These are phyloP conservation scores for Mesaphorura yosii DNA, from an alignment of 1,140 invertebrate genomes.

Conservation along the genomic window DNA sequence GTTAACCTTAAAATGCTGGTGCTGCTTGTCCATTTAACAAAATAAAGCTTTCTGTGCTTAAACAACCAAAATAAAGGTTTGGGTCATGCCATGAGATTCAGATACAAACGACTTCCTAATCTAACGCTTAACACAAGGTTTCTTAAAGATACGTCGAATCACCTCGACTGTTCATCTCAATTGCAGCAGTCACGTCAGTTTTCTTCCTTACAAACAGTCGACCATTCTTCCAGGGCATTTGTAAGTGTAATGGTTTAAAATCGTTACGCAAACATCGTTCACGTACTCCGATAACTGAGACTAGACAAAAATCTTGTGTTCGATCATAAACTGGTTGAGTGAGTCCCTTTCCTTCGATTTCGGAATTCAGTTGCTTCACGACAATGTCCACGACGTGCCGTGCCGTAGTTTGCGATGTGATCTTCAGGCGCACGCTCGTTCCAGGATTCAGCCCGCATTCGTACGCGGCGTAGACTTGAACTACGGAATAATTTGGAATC, in stretches of 20 bases:
- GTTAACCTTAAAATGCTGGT: too few relatives aligned
- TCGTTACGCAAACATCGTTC: conserved; percentile 85
- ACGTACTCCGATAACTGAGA: conserved; percentile 81
- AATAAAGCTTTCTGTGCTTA: too few relatives aligned
- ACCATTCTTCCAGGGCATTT: conserved; percentile 90
- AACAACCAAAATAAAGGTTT: too few relatives aligned
- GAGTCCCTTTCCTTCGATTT: conserved; percentile 10
- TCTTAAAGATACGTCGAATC: conserved; percentile 32
- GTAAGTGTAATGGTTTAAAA: conserved; percentile 78
- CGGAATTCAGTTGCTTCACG: conserved; percentile 17
- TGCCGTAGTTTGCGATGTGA: conserved; percentile 77
- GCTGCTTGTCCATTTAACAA: too few relatives aligned
- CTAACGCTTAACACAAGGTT: too few relatives aligned
- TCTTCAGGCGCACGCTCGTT: conserved; percentile 82
- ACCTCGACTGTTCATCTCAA: conserved; percentile 52
- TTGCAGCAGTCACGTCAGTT: conserved; percentile 71
- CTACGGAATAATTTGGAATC: background rate
- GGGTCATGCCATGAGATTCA: too few relatives aligned
- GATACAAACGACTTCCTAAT: too few relatives aligned
- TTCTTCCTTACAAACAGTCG: conserved; percentile 79
- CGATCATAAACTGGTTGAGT: conserved; percentile 30
- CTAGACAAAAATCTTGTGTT: conserved; percentile 70
- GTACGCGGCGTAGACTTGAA: conserved; percentile 80
- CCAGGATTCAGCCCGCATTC: conserved; percentile 82
- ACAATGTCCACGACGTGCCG: conserved; percentile 54